phyloP scores from a whole-genome alignment of 2,797 vertebrate species.

The Megalops cyprinoides region DNA sequence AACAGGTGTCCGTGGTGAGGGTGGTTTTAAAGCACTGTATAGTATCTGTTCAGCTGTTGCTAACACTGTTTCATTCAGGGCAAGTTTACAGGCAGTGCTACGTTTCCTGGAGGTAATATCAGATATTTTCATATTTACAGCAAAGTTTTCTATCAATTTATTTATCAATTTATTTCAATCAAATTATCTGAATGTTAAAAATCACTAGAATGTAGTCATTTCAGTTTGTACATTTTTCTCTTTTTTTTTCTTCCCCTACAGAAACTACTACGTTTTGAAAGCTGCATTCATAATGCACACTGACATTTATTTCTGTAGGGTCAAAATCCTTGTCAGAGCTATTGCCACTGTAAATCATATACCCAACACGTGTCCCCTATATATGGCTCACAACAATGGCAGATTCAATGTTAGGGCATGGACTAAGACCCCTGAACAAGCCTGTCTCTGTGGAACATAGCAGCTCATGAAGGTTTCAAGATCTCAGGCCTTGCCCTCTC shows the following conservation, averaged over 20 bases:
- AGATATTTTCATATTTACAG: not conserved
- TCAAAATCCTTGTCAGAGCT: not conserved
- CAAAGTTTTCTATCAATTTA: not conserved
- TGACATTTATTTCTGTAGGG: not conserved
- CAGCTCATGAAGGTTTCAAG: not conserved
- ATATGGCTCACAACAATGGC: not conserved
- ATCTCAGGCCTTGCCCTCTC: not conserved
- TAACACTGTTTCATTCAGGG: slow-evolving; percentile 39
- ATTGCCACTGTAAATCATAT: not conserved
- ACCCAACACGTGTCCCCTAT: not conserved
- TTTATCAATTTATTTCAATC: no score
- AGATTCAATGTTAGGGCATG: not conserved
- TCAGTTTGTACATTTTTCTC: no score
- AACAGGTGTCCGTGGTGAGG: slow-evolving; percentile 65
- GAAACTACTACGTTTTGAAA: not conserved
- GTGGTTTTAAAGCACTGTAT: slow-evolving; percentile 53
- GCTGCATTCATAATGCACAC: not conserved
- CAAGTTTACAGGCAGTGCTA: not conserved
- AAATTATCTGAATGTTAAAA: no score
- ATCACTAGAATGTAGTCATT: not conserved
- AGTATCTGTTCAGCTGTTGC: slow-evolving; percentile 34
- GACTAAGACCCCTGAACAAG: no score
- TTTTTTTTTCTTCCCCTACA: not conserved
- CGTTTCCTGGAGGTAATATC: not conserved
- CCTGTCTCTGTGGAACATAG: not conserved